A percentile compares a stretch with the other conserved stretches of the same genome.
Evolutionary conservation across 2,797 vertebrate genomes (phyloP).

Genomic region (Erithacus rubecula): DNA sequence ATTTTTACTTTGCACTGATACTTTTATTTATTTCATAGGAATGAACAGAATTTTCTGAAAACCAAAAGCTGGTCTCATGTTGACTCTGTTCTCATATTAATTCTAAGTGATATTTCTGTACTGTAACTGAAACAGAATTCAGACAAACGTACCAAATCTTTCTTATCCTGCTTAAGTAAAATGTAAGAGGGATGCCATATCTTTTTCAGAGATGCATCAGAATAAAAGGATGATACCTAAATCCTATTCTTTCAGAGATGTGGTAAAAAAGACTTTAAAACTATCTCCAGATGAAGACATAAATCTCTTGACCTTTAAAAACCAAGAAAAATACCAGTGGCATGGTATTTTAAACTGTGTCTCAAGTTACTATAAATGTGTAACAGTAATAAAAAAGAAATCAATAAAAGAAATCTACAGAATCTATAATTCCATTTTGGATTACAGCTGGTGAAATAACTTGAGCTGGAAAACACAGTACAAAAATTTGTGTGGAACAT

Average conservation of each 20-base stretch:
- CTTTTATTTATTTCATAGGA: not conserved
- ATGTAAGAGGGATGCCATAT: not conserved
- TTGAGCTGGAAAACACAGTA: not conserved
- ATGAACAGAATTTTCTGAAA: not conserved
- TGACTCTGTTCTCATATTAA: not conserved
- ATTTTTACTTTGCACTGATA: not conserved
- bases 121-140: not conserved
- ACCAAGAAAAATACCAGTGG: not conserved
- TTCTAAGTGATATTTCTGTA: not conserved
- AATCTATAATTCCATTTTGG: not conserved
- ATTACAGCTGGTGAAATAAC: not conserved
- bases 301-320: constrained; percentile 11
- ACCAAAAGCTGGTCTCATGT: not conserved
- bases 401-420: not conserved
- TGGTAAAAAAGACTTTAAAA: not conserved
- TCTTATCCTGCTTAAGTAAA: not conserved
- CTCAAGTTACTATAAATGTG: not conserved
- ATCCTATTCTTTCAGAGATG: not conserved
- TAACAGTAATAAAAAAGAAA: not conserved
- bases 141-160: not conserved
- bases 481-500: not conserved
- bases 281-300: not conserved
- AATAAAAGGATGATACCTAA: not conserved
- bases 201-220: not conserved
- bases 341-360: not conserved